phyloP scores from a whole-genome alignment of 2,113 vertebrate species.

The Donacobius atricapilla region DNA sequence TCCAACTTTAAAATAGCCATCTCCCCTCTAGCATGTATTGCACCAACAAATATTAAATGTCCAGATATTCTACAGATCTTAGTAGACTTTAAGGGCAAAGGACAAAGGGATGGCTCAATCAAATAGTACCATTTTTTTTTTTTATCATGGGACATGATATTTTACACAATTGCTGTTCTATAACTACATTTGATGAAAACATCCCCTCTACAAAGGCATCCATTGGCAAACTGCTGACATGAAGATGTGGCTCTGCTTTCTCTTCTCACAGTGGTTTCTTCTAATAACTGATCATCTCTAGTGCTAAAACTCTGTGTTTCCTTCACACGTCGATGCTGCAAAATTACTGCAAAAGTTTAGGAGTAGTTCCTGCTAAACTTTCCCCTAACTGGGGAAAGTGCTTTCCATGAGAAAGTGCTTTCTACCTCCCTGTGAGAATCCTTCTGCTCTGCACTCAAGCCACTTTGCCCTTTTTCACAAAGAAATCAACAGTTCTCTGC shows the following conservation, averaged over 20 bases:
- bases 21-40: neutral
- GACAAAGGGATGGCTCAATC: neutral
- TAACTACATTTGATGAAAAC: neutral
- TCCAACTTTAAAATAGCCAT: neutral
- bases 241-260: neutral
- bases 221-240: neutral
- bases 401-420: no score
- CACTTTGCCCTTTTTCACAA: neutral
- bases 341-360: neutral
- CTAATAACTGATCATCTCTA: neutral
- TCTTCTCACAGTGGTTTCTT: neutral
- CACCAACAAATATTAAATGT: neutral
- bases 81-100: neutral
- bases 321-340: neutral
- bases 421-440: neutral
- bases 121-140: neutral
- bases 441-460: neutral
- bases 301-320: neutral
- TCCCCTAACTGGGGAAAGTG: neutral
- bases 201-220: neutral
- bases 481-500: neutral
- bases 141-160: neutral
- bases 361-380: neutral
- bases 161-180: neutral
- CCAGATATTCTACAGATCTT: neutral